These are phyloP conservation scores for Macroglossus sobrinus DNA, from an alignment of 2,113 vertebrate genomes.

Conservation along the genomic window DNA sequence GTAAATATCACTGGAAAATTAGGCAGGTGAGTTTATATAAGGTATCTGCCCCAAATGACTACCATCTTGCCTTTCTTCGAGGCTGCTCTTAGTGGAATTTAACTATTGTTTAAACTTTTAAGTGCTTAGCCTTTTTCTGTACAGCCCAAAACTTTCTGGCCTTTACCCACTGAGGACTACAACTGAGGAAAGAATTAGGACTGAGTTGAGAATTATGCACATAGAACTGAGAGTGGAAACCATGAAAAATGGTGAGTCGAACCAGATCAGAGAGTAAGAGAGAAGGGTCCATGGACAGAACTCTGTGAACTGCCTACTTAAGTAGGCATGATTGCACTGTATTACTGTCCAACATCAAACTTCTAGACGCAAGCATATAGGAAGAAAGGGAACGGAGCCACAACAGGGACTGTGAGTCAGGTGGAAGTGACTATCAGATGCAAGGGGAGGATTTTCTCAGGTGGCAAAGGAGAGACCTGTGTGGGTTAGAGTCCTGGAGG, in stretches of 20 bases:
- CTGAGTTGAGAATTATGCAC: background rate
- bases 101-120: background rate
- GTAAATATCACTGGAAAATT: background rate
- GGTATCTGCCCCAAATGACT: background rate
- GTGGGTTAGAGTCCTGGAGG: background rate
- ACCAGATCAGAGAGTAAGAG: background rate
- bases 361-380: background rate
- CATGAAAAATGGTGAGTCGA: background rate
- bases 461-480: background rate
- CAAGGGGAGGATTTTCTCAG: background rate
- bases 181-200: background rate
- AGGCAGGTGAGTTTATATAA: background rate
- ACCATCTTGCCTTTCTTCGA: background rate
- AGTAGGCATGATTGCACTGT: background rate
- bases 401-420: background rate
- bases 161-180: background rate
- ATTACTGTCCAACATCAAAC: background rate
- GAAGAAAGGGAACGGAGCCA: background rate
- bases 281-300: background rate
- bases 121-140: background rate
- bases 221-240: background rate
- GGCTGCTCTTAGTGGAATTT: background rate
- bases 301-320: background rate
- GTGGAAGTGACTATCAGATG: background rate
- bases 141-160: background rate